phyloP scores from a whole-genome alignment of 2,888 invertebrate species.

The Drosophila anceps region DNA sequence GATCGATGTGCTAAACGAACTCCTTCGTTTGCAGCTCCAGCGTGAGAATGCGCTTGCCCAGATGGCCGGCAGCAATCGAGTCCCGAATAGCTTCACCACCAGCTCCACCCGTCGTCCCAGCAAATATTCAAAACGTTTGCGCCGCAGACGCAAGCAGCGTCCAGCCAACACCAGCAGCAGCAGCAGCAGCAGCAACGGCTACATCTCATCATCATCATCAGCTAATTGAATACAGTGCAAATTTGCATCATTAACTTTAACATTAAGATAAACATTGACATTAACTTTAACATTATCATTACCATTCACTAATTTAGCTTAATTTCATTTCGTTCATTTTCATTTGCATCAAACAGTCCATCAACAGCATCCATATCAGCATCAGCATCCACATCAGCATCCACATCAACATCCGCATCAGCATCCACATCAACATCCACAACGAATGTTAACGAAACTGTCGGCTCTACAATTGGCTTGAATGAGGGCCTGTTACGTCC shows the following conservation, averaged over 20 bases:
- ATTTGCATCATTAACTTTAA: not conserved
- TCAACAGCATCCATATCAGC: constrained; percentile 43
- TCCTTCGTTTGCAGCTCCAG: constrained; percentile 61
- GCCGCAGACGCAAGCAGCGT: constrained; percentile 41
- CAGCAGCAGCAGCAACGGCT: constrained; percentile 12
- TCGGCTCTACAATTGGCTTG: constrained; percentile 51
- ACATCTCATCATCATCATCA: constrained; percentile 3
- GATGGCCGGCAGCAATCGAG: not conserved
- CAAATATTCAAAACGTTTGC: constrained; percentile 36
- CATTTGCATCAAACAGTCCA: constrained; percentile 65
- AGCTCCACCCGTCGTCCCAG: constrained; percentile 14
- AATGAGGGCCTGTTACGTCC: constrained; percentile 69
- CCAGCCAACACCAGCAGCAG: constrained; percentile 1
- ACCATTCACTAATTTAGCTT: constrained; percentile 34
- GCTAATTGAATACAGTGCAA: not conserved
- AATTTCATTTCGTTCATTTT: constrained; percentile 44
- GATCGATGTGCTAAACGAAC: constrained; percentile 74
- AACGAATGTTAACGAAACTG: constrained; percentile 31
- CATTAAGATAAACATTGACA: not conserved
- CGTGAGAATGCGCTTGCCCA: constrained; percentile 31
- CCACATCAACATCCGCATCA: constrained; percentile 11
- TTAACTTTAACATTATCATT: constrained; percentile 11
- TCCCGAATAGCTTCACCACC: not conserved
- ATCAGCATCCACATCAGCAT: constrained; percentile 45
- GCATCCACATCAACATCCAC: constrained; percentile 5